Conservation (phyloP, 2,888 invertebrate species). For the Perizoma flavofasciatum region DNA sequence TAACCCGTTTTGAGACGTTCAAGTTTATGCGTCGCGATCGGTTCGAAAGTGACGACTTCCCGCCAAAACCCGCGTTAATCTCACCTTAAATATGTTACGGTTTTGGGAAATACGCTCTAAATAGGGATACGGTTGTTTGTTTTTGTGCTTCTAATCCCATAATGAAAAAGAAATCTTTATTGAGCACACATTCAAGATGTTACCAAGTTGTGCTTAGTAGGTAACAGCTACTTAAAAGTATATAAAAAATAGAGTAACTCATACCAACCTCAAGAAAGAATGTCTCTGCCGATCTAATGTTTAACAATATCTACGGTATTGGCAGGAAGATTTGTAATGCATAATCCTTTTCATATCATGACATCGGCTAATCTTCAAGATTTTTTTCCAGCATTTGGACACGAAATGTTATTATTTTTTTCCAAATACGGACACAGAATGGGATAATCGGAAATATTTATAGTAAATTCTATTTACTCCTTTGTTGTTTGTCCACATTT, state of each 20-base stretch:
- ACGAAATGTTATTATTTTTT: conserved; percentile 29
- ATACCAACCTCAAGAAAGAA: neutral
- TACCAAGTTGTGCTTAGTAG: conserved; percentile 1
- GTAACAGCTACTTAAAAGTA: too few relatives aligned
- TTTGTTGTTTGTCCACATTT: conserved; percentile 78
- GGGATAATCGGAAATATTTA: conserved; percentile 68
- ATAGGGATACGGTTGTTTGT: conserved; percentile 59
- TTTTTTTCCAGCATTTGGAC: neutral
- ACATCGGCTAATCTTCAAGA: conserved; percentile 20
- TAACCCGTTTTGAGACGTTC: conserved; percentile 76
- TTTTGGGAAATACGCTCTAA: conserved; percentile 64
- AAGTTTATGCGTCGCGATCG: conserved; percentile 66
- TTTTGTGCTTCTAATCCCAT: conserved; percentile 57
- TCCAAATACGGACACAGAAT: conserved; percentile 47
- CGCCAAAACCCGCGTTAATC: conserved; percentile 72
- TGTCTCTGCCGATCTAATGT: too few relatives aligned
- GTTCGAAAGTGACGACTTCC: conserved; percentile 69
- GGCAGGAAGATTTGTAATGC: conserved; percentile 17
- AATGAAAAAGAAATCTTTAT: conserved; percentile 40
- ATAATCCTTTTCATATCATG: conserved; percentile 43
- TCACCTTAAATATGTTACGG: conserved; percentile 66
- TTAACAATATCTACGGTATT: too few relatives aligned
- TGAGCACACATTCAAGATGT: conserved; percentile 23
- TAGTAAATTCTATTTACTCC: conserved; percentile 56
- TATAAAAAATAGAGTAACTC: too few relatives aligned